These are phyloP conservation scores for Orius insidiosus DNA, from an alignment of 1,140 invertebrate genomes.

Conservation along the genomic window DNA sequence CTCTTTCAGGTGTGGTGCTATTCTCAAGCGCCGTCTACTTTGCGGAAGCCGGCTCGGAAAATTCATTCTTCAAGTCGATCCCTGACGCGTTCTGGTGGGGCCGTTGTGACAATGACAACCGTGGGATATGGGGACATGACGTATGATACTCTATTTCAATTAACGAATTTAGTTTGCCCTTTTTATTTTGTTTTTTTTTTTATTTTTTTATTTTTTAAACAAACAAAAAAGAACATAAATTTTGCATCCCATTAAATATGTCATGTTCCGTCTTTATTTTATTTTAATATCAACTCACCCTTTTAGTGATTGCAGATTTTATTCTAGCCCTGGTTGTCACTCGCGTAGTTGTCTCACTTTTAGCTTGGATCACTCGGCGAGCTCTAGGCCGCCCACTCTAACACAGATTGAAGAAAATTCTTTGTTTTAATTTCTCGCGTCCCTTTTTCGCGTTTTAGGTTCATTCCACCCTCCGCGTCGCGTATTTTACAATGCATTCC, in stretches of 20 bases:
- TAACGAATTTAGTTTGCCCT: constrained; percentile 35
- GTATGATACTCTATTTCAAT: constrained; percentile 60
- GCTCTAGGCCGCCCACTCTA: constrained; percentile 6
- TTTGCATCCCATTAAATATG: neutral
- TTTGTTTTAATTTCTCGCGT: constrained; percentile 9
- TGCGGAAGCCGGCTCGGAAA: constrained; percentile 89
- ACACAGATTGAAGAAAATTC: constrained; percentile 16
- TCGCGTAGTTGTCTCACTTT: constrained; percentile 13
- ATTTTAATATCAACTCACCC: neutral
- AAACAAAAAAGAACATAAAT: neutral
- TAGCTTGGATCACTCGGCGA: constrained; percentile 9
- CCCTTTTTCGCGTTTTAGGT: neutral
- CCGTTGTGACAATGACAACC: constrained; percentile 83
- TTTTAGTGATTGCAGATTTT: constrained; percentile 2
- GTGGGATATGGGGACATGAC: constrained; percentile 99
- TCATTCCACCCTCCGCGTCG: neutral
- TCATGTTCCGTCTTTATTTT: constrained; percentile 8
- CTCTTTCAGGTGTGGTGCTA: constrained; percentile 81
- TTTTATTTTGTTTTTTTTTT: constrained; percentile 16
- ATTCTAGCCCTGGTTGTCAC: constrained; percentile 11
- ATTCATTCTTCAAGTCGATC: constrained; percentile 94
- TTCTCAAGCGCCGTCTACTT: constrained; percentile 98
- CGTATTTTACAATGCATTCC: neutral
- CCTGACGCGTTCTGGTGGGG: constrained; percentile 94
- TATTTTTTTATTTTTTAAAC: neutral